These are phyloP conservation scores for Leucoraja erinaceus DNA, from an alignment of 2,113 vertebrate species.

Conservation along the genomic window DNA sequence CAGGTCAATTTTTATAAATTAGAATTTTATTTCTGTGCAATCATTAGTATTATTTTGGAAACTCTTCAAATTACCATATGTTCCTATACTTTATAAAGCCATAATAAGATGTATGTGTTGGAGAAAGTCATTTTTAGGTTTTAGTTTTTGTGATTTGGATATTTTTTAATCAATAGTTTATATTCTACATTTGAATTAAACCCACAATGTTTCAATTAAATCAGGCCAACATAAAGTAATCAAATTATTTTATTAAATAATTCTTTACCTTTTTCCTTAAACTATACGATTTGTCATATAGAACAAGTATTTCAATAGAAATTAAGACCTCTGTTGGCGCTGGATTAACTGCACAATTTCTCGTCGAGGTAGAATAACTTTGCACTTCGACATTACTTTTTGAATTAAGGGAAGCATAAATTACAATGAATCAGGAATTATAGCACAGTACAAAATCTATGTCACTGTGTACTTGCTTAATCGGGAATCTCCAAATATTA, in stretches of 20 bases:
- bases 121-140: neutral
- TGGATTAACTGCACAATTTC: too few species aligned
- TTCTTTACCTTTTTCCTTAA: neutral
- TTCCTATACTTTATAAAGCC: neutral
- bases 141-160: neutral
- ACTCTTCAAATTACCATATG: neutral
- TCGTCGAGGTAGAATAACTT: neutral
- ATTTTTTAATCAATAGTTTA: neutral
- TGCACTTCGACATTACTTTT: neutral
- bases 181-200: slow-evolving; percentile 4
- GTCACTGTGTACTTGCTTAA: neutral
- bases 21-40: neutral
- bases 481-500: neutral
- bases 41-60: neutral
- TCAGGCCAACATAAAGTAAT: neutral
- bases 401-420: neutral
- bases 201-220: neutral
- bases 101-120: neutral
- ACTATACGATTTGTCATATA: neutral
- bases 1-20: neutral
- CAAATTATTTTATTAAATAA: neutral
- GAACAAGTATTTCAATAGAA: neutral
- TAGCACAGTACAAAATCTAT: neutral
- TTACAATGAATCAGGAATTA: neutral
- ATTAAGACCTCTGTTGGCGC: too few species aligned